Base-by-base conservation (phyloP, 2,113 vertebrate genomes). In the Dinomys branickii region DNA sequence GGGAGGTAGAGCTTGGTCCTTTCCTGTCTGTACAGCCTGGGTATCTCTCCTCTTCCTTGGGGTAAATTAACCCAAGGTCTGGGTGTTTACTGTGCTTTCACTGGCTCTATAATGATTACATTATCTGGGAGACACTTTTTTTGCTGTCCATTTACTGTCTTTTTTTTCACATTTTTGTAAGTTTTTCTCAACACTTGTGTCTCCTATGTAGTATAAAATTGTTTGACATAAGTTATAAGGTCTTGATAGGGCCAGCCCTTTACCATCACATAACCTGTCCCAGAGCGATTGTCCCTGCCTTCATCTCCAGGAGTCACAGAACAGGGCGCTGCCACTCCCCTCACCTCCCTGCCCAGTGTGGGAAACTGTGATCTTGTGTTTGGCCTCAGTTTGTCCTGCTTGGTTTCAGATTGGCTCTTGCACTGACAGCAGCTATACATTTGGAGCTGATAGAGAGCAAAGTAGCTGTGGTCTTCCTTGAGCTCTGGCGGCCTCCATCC, bases 31-130 rank as follows among this genome's bases (percentile, higher is more conserved):
- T 9, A 6, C n/a, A 84, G 65, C 77, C n/a, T 13, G 38, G 22
- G 11, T 44, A 24, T 58, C 24, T 58, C 11, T 2, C 3, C 17
- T 24, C 44, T 47, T 58, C n/a, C 30, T 1, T 3, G 17, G 7
- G 19, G 11, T 35, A 10, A 1, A 0, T 33, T 38, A 56, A 17
- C 50, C 1, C 91, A 95, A 96, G 75, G 78, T 85, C 96, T 95
- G 56, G 22, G 58, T 2, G 1, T 54, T 82, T 75, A 85, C 71
- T 56, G 5, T 83, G 4, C 97, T 98, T 92, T 94, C 96, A 97
- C 96, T 98, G 96, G 96, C 84, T 98, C 91, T 97, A 97, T 93
- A 80, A 84, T 38, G 93, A 94, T 96, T 97, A 56, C 87, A 92
- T 97, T 97, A 28, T 56, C 75, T 96, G 96, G 80, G 93, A 88